Evolutionary conservation across 2,113 vertebrate genomes (phyloP), one percentile per base, ranked within the genome.

Genomic region (Etheostoma spectabile): DNA sequence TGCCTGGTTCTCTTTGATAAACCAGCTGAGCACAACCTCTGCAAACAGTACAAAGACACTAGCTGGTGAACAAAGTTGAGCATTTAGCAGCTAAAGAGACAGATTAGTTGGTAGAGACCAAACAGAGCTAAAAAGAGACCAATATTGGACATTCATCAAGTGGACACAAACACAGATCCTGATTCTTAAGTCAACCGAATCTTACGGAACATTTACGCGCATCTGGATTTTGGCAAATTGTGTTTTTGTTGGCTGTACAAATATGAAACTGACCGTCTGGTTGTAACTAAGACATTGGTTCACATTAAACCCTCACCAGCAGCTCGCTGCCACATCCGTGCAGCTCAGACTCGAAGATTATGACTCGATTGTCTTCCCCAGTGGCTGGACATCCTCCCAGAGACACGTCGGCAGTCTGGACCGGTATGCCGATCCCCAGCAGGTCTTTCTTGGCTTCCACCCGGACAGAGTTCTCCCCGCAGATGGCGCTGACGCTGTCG

Each of bases 401-500:
- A 0, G 85, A 84, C 22, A 95, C 24, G 14, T 90, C 91, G 3
- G 62, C 57, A 3, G 89, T 6, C 35, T 13, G 42, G 38, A 93
- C 84, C 0, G 74, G 77, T 11, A 72, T 74, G 0, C 92, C 92
- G 3, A 66, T 88, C 19, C 92, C 87, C 66, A 94, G 73, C 22
- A 94, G 77, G 35, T 94, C 93, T n/a, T 15, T 84, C 56, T 91
- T 87, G 35, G 79, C 93, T 69, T 91, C 89, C 19, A 94, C 88
- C 11, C 65, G 84, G 13, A 94, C 21, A 0, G 69, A 21, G n/a
- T n/a, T 87, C 49, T 83, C 82, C 5, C 86, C 38, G 16, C 93
- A 94, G 10, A 62, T 1, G 19, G 67, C 79, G 1, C 49, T 69
- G 16, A 94, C 18, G 2, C 78, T 86, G 16, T 80, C 8, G 4